Conservation (phyloP, 2,797 vertebrate genomes). For the Lacerta agilis region DNA sequence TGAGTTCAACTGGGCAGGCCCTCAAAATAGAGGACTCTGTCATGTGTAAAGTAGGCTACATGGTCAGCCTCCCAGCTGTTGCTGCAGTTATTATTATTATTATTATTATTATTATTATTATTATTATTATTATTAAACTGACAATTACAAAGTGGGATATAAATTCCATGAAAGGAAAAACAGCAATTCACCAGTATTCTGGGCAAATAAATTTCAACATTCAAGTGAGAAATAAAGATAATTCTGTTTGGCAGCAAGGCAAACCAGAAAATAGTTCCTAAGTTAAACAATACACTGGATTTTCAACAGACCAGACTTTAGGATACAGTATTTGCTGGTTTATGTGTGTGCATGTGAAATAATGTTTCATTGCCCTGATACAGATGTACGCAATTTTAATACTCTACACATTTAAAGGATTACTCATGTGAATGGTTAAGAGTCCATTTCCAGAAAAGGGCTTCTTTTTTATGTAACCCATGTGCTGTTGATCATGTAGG, state of each 20-base stretch:
- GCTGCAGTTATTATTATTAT: too few relatives aligned
- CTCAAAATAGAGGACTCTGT: too few relatives aligned
- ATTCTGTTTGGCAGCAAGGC: not conserved
- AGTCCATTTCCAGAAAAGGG: constrained; percentile 12
- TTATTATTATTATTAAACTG: too few relatives aligned
- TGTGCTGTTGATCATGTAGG: constrained; percentile 6
- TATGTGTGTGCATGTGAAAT: not conserved
- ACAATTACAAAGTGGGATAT: not conserved
- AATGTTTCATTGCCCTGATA: not conserved
- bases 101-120: not conserved
- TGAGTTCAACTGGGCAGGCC: too few relatives aligned
- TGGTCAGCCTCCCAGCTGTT: too few relatives aligned
- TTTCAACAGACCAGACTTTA: constrained; percentile 7
- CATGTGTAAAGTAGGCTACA: too few relatives aligned
- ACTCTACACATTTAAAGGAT: constrained; percentile 2
- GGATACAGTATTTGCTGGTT: not conserved
- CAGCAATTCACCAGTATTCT: not conserved
- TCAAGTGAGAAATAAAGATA: not conserved
- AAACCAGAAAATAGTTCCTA: constrained; percentile 9
- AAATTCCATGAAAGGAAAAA: too few relatives aligned
- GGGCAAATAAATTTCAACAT: not conserved
- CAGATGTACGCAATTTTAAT: constrained; percentile 13
- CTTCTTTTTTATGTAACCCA: constrained; percentile 8
- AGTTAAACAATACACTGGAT: constrained; percentile 9
- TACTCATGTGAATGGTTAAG: constrained; percentile 1